phyloP scores from a whole-genome alignment of 1,140 invertebrate species.

The Magallana ariakensis region DNA sequence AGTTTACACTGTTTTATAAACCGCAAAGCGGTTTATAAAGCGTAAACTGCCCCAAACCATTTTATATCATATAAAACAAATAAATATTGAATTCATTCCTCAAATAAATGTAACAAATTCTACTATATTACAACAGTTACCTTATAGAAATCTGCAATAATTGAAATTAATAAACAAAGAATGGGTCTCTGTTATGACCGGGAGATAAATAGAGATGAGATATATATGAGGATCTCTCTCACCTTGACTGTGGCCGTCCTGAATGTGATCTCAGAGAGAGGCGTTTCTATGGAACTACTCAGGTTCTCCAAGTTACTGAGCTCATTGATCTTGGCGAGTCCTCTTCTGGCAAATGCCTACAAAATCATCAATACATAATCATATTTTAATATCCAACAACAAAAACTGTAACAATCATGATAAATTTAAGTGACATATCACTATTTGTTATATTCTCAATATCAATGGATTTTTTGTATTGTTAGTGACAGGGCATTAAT shows the following conservation, averaged over 20 bases:
- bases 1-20: no score
- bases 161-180: background rate
- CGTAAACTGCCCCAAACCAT: no score
- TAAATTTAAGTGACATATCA: no score
- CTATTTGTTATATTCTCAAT: no score
- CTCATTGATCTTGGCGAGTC: constrained; percentile 78
- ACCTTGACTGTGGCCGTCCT: constrained; percentile 78
- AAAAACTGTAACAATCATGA: no score
- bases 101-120: background rate
- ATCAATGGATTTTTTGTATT: no score
- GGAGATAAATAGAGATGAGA: background rate
- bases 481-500: background rate
- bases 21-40: no score
- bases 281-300: constrained; percentile 69
- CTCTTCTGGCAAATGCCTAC: constrained; percentile 77
- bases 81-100: background rate
- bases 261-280: constrained; percentile 70
- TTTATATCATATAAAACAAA: no score
- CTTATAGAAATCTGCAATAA: background rate
- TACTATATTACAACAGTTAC: background rate
- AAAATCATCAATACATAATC: constrained; percentile 14
- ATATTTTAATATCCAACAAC: no score
- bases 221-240: no score
- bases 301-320: constrained; percentile 76
- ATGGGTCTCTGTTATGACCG: background rate